These are phyloP conservation scores for Pitangus sulphuratus DNA, from an alignment of 2,797 vertebrate species.

Conservation along the genomic window DNA sequence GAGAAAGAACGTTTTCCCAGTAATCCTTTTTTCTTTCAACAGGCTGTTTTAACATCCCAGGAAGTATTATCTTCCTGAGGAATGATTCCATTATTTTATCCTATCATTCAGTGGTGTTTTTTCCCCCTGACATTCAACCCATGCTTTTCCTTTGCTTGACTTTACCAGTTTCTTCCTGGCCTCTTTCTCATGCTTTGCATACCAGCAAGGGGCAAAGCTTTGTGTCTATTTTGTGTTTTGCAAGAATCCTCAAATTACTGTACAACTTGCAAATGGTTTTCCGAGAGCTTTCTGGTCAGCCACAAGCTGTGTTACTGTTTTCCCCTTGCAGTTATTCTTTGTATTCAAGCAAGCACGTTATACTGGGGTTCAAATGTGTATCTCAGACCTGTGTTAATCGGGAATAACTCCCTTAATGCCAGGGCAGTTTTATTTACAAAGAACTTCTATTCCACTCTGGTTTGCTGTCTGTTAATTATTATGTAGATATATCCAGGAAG, in stretches of 20 bases:
- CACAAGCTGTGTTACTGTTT: not conserved
- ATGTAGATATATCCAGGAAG: not conserved
- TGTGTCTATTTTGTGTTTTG: not conserved
- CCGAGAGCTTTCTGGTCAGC: not conserved
- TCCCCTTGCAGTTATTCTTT: not conserved
- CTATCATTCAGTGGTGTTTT: not conserved
- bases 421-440: not conserved
- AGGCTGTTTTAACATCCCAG: not conserved
- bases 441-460: not conserved
- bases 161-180: not conserved
- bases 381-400: not conserved
- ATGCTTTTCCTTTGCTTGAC: not conserved
- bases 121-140: not conserved
- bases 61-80: slow-evolving; percentile 7
- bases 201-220: not conserved
- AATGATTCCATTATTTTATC: slow-evolving; percentile 16
- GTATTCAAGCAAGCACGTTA: not conserved
- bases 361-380: not conserved
- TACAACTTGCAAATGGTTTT: not conserved
- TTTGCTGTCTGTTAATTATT: rapidly evolving
- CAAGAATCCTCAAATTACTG: not conserved
- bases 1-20: not conserved
- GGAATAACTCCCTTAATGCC: not conserved
- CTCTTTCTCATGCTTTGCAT: not conserved
- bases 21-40: not conserved